Evolutionary conservation across 2,888 invertebrate genomes (phyloP), one percentile per base, ranked within the genome.

Genomic region (Diplolepis rosae): DNA sequence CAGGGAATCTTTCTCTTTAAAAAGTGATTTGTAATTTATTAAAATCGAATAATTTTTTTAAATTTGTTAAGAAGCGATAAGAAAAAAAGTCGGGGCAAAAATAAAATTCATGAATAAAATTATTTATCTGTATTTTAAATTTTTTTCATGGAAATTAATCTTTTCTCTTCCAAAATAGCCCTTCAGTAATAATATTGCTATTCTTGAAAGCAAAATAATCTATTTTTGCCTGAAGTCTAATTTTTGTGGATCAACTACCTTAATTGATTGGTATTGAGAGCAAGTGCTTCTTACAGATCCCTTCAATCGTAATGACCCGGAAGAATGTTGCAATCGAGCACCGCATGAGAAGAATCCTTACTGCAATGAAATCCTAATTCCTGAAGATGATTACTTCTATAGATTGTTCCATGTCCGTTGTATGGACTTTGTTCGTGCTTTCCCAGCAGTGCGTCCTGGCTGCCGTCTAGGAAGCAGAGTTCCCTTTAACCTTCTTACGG

Each of bases 381-480:
- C 97, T 0, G 95, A 95, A 79, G 95, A 97, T 85, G 97, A 97
- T 87, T 95, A 96, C 87, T 97, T 97, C 92, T 97, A 95, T 90
- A 92, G 94, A 4, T 90, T 95, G 48, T 96, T 94, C 88, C 93
- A 94, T 79, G 94, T 96, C 66, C 94, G 93, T 85, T 97, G 97
- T 87, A 94, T 96, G 86, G 95, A 97, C 89, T 96, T 97, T 85
- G 96, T 97, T 11, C 91, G 97, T 81, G 96, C 94, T 48, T 95
- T 96, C 89, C 96, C 97, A 13, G 95, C 95, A 1, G 94, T 94
- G 9, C 91, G 96, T 82, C 95, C 96, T 65, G 95, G 96, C 80
- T 97, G 97, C 89, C 92, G 95, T 86, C 92, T 97, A 81, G 96
- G 96, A 70, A 96, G 96, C 27, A 93, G 96, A 81, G 91, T 92